A percentile compares a stretch with the other conserved stretches of the same genome.
Conservation (phyloP, 2,888 invertebrate species). For the Sesamia inferens region DNA sequence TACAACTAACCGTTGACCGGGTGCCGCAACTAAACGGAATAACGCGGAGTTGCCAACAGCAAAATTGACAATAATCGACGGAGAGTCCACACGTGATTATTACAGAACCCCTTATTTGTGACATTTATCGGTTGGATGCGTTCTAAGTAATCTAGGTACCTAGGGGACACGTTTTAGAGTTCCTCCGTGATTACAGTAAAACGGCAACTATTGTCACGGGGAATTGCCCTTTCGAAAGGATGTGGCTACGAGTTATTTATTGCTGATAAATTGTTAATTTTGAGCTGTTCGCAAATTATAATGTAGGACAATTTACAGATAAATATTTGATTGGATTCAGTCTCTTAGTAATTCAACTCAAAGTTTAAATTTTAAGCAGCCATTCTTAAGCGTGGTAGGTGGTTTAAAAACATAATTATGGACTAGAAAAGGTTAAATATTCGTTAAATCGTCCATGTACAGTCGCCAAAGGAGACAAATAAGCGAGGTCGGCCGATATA, state of each 20-base stretch:
- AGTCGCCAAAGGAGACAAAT: no score
- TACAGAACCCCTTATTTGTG: conserved; percentile 72
- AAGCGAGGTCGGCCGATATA: no score
- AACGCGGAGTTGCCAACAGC: conserved; percentile 47
- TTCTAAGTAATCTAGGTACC: conserved; percentile 68
- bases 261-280: conserved; percentile 7
- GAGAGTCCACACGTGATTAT: conserved; percentile 62
- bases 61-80: conserved; percentile 66
- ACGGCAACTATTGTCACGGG: conserved; percentile 30
- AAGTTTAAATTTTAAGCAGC: neutral
- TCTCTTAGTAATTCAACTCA: no score
- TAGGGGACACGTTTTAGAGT: conserved; percentile 60
- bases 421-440: neutral
- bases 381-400: neutral
- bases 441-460: no score
- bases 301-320: neutral
- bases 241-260: neutral
- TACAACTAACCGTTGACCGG: conserved; percentile 16
- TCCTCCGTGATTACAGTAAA: conserved; percentile 37
- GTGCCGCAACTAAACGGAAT: conserved; percentile 40
- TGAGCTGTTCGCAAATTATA: conserved; percentile 2
- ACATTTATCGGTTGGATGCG: conserved; percentile 75
- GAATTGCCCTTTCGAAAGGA: conserved; percentile 8
- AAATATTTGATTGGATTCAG: no score
- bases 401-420: neutral